Evolutionary conservation across 1,140 invertebrate species (phyloP), one percentile per base, ranked within the genome.

Genomic region (Rhopalosiphum padi): DNA sequence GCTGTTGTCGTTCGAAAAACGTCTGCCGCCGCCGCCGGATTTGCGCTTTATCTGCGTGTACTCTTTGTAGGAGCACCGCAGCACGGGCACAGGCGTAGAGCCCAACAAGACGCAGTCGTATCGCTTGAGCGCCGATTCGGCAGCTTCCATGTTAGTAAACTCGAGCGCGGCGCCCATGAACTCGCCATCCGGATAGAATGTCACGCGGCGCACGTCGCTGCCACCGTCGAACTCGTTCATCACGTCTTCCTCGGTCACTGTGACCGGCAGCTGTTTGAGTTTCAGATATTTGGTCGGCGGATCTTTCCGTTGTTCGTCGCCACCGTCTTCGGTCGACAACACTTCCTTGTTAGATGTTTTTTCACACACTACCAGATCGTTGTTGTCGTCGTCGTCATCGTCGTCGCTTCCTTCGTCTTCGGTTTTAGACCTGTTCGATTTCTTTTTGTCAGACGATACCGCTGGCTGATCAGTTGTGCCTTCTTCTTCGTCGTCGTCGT

Each of bases 201-300:
- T 60, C 25, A 90, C 89, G 7, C 89, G 89, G 9, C 89, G 89
- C 53, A 90, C 37, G 3, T 90, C 53, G 30, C 15, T 37, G 23
- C 68, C 68, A 2, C 68, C 48, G 8, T 93, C 91, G 8, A 93
- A 41, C 25, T 48, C 82, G 35, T 41, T 82, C 37, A 93, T 25
- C 5, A 83, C 48, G 48, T 93, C 82, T 21, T 93, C 91, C 41
- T 93, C 91, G 46, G 82, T 60, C 11, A 93, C 91, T 7, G 91
- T 93, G 91, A 93, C 30, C 18, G 91, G 91, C 1, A 93, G n/a
- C 35, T 93, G 91, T n/a, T 85, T 85, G 23, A 93, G 48, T 85
- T 86, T 93, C 48, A 93, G 15, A 41, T 55, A 93, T 18, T 55
- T 93, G n/a, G 77, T 93, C 0, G 48, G 23, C 23, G 9, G 9